These are phyloP conservation scores for Perccottus glenii DNA, from an alignment of 2,113 vertebrate species.

Conservation along the genomic window DNA sequence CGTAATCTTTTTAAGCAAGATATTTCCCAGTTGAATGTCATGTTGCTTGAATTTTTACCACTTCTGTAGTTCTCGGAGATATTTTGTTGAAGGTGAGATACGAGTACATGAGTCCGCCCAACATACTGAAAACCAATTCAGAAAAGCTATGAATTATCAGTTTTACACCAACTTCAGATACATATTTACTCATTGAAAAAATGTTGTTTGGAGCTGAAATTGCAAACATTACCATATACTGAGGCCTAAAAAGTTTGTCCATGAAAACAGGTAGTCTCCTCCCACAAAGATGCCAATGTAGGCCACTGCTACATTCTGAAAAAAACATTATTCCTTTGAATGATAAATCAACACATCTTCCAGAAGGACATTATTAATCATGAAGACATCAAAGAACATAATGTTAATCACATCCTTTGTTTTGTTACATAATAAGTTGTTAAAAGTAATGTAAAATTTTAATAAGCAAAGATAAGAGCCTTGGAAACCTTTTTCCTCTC, in stretches of 20 bases:
- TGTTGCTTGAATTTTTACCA: conserved; percentile 17
- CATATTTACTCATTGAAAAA: background rate
- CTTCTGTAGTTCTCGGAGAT: conserved; percentile 24
- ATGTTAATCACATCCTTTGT: too few species aligned
- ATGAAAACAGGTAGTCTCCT: conserved; percentile 91
- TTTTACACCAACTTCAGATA: background rate
- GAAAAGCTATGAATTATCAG: background rate
- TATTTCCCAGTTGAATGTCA: conserved; percentile 10
- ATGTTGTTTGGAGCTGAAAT: too few species aligned
- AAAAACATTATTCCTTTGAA: conserved; percentile 6
- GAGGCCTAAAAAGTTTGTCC: conserved; percentile 90
- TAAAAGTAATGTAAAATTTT: too few species aligned
- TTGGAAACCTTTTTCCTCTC: background rate
- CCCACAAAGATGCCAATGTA: conserved; percentile 91
- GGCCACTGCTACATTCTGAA: conserved; percentile 89
- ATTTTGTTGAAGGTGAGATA: conserved; percentile 79
- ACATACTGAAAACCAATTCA: conserved; percentile 80
- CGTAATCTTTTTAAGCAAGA: conserved; percentile 1
- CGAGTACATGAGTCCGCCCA: conserved; percentile 87
- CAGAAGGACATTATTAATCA: too few species aligned
- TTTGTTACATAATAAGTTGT: too few species aligned
- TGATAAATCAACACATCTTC: too few species aligned
- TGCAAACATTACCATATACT: conserved; percentile 89
- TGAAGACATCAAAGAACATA: too few species aligned
- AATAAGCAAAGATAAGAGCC: background rate